These are phyloP conservation scores for Orchesella flavescens DNA, from an alignment of 2,888 invertebrate genomes.

Conservation along the genomic window DNA sequence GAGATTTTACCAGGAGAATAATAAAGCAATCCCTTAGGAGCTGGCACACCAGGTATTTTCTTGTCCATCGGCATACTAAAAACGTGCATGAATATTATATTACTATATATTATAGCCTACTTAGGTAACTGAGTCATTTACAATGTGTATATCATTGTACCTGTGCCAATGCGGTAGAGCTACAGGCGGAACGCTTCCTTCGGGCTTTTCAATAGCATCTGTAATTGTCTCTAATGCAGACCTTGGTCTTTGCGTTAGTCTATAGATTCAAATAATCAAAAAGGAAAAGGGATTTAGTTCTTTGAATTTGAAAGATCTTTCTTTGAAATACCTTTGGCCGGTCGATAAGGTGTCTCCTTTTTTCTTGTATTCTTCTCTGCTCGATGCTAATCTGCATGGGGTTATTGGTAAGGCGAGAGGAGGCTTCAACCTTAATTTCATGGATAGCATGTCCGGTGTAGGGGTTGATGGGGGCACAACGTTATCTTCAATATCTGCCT, in stretches of 20 bases:
- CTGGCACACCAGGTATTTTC: conserved; percentile 65
- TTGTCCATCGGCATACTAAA: conserved; percentile 57
- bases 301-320: no score
- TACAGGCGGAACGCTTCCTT: conserved; percentile 62
- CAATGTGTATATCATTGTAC: no score
- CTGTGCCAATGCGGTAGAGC: conserved; percentile 66
- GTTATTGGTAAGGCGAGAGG: conserved; percentile 19
- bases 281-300: neutral
- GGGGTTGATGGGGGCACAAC: conserved; percentile 26
- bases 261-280: conserved; percentile 14
- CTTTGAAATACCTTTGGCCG: conserved; percentile 1
- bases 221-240: conserved; percentile 53
- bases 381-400: conserved; percentile 27
- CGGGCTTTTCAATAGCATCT: conserved; percentile 61
- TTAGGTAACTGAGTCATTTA: no score
- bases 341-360: neutral
- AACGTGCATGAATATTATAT: no score
- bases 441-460: conserved; percentile 1
- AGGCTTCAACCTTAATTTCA: conserved; percentile 33
- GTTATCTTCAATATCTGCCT: conserved; percentile 55
- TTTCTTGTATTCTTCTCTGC: conserved; percentile 27
- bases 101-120: no score
- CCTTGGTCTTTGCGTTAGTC: conserved; percentile 44
- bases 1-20: conserved; percentile 58
- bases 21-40: conserved; percentile 46